Evolutionary conservation across 2,888 invertebrate species (phyloP).

Genomic region (Spilosoma lubricipeda): DNA sequence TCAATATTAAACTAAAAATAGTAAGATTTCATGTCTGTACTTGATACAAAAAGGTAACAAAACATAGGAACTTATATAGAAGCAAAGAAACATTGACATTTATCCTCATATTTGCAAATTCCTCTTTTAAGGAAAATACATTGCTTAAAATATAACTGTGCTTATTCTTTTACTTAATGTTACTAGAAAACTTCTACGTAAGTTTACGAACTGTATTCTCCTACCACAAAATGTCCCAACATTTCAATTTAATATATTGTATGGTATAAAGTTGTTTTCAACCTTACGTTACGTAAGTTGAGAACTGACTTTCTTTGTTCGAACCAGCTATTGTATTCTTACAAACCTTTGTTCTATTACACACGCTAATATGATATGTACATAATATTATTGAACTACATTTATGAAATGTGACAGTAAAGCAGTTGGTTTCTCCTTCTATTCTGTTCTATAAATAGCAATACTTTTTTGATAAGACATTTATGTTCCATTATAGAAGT

Average conservation of each 20-base stretch:
- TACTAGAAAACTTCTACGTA: not conserved
- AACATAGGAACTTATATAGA: not conserved
- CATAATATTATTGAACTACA: conserved; percentile 29
- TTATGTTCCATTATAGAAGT: not conserved
- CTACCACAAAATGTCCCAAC: not conserved
- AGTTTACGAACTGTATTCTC: not conserved
- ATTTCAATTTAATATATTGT: conserved; percentile 38
- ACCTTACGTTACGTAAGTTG: conserved; percentile 25
- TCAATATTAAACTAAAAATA: not conserved
- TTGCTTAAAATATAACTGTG: not conserved
- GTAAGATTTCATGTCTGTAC: not conserved
- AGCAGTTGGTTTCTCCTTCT: conserved; percentile 18
- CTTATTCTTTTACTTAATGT: not conserved
- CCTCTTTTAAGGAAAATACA: not conserved
- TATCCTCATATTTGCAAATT: not conserved
- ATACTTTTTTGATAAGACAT: not conserved
- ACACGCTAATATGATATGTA: conserved; percentile 28
- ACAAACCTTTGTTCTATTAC: conserved; percentile 43
- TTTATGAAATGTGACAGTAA: conserved; percentile 24
- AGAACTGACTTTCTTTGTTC: conserved; percentile 31
- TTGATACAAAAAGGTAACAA: not conserved
- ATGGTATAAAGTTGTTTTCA: conserved; percentile 13
- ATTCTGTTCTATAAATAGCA: conserved; percentile 17
- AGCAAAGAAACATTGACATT: not conserved
- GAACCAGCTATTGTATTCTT: conserved; percentile 32